A percentile compares a stretch with the other conserved stretches of the same genome.
phyloP scores from a whole-genome alignment of 2,113 vertebrate genomes.

The Pantherophis guttatus region DNA sequence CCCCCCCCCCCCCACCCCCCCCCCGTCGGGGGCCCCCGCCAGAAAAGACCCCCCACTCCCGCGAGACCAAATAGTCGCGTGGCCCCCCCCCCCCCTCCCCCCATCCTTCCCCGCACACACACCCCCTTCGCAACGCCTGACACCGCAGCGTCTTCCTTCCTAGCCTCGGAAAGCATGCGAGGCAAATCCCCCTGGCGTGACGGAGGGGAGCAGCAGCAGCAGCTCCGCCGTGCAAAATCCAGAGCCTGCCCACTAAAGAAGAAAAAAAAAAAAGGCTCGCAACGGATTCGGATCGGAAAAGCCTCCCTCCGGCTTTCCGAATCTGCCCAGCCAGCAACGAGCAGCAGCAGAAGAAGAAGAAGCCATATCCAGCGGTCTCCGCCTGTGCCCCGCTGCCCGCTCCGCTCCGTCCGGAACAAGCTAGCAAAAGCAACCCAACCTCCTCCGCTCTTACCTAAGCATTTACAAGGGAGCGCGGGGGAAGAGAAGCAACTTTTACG shows the following conservation, averaged over 20 bases:
- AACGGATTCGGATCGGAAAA: neutral
- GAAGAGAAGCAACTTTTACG: neutral
- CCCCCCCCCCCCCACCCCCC: no score
- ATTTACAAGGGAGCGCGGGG: neutral
- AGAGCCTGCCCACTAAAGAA: neutral
- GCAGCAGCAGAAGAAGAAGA: neutral
- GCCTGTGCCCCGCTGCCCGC: neutral
- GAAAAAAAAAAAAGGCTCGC: neutral
- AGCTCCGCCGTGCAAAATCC: neutral
- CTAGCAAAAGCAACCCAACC: neutral
- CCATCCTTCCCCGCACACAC: no score
- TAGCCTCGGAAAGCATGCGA: neutral
- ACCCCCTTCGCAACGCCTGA: neutral
- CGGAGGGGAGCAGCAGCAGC: neutral
- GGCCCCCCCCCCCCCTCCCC: fast-evolving
- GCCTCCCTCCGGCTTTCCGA: neutral
- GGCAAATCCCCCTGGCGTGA: neutral
- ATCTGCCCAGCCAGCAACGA: no score
- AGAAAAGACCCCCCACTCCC: no score
- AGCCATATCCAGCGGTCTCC: neutral
- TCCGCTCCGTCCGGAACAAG: neutral
- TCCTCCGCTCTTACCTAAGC: neutral
- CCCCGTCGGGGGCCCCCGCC: no score
- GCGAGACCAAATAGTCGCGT: neutral
- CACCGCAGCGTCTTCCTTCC: neutral